These are phyloP conservation scores for Bursaphelenchus mucronatus DNA, from an alignment of 1,140 invertebrate species.

Conservation along the genomic window DNA sequence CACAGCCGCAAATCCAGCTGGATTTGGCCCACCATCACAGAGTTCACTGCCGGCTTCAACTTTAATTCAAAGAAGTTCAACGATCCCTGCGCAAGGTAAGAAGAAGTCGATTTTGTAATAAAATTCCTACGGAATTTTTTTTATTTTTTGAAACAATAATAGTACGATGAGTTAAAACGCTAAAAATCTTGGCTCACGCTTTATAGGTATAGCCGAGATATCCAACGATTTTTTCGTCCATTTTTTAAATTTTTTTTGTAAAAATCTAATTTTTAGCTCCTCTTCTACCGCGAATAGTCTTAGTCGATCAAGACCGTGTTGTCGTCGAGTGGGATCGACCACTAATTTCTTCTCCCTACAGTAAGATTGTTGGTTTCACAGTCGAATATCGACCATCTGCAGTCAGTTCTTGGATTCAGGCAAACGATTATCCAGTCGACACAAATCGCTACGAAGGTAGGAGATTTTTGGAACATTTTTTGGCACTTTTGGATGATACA, in stretches of 20 bases:
- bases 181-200: too few relatives aligned
- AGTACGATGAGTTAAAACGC: too few relatives aligned
- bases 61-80: neutral
- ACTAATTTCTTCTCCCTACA: slow-evolving; percentile 1
- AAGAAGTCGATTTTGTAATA: neutral
- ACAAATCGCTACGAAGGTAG: slow-evolving; percentile 17
- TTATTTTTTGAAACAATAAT: too few relatives aligned
- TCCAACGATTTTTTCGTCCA: too few relatives aligned
- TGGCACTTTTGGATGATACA: too few relatives aligned
- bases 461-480: neutral
- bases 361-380: slow-evolving; percentile 20
- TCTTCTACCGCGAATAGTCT: slow-evolving; percentile 41
- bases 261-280: slow-evolving; percentile 20
- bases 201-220: too few relatives aligned
- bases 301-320: slow-evolving; percentile 49
- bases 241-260: too few relatives aligned
- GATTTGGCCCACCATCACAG: slow-evolving; percentile 55
- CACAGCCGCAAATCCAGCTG: slow-evolving; percentile 50
- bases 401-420: slow-evolving; percentile 37
- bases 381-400: slow-evolving; percentile 47
- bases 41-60: slow-evolving; percentile 31
- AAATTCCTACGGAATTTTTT: too few relatives aligned
- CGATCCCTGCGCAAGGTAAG: neutral
- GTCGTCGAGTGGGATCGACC: slow-evolving; percentile 50
- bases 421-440: slow-evolving; percentile 42